Conservation (phyloP, 2,113 vertebrate species). For the Marmota monax region DNA sequence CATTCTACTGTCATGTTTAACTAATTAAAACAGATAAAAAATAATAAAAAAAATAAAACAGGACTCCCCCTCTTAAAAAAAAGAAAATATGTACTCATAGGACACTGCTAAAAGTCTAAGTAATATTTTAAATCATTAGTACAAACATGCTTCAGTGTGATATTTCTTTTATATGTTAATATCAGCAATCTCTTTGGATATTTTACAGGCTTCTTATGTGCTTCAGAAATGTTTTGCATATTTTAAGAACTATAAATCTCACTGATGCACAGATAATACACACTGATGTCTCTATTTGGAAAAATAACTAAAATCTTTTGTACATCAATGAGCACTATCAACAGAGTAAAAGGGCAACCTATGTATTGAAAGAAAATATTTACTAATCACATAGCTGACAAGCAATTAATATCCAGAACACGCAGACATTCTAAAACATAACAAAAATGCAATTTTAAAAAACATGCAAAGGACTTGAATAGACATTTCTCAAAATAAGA, state of each 20-base stretch:
- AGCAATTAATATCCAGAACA: not conserved
- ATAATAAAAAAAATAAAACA: too few relatives aligned
- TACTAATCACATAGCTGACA: not conserved
- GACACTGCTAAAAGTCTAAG: constrained; percentile 3
- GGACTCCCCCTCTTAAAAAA: too few relatives aligned
- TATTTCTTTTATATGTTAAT: constrained; percentile 67
- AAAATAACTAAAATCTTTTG: not conserved
- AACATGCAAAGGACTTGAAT: too few relatives aligned
- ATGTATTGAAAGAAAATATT: not conserved
- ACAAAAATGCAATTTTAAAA: not conserved
- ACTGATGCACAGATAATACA: constrained; percentile 55
- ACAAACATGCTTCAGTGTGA: not conserved
- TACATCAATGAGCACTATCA: not conserved
- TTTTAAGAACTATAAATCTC: constrained; percentile 61
- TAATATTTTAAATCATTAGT: constrained; percentile 59
- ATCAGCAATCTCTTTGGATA: constrained; percentile 4
- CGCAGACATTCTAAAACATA: not conserved
- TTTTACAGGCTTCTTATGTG: constrained; percentile 35
- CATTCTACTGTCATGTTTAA: too few relatives aligned
- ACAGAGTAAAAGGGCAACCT: not conserved
- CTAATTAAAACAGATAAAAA: too few relatives aligned
- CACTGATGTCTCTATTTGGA: constrained; percentile 39
- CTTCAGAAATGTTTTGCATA: constrained; percentile 30
- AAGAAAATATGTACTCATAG: constrained; percentile 48
- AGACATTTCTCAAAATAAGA: not conserved